Evolutionary conservation across 2,797 vertebrate genomes (phyloP).

Genomic region (Molothrus aeneus): DNA sequence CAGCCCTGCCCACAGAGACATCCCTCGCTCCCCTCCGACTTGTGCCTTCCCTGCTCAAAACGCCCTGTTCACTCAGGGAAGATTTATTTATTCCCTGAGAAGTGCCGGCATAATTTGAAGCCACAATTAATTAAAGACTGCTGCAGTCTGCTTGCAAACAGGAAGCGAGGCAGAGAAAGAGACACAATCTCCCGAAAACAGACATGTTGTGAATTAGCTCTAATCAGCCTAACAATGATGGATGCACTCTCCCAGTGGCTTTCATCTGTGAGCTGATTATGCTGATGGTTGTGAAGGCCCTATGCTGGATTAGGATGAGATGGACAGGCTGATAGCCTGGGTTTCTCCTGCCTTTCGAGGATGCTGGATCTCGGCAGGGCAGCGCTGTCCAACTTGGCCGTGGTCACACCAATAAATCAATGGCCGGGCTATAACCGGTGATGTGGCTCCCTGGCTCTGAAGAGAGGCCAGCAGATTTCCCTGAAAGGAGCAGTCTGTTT

Average conservation of each 20-base stretch:
- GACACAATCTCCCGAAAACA: not conserved
- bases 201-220: slow-evolving; percentile 43
- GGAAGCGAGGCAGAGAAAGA: slow-evolving; percentile 18
- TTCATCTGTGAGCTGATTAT: slow-evolving; percentile 19
- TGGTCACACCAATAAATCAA: slow-evolving; percentile 59
- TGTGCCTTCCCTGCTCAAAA: not conserved
- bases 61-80: not conserved
- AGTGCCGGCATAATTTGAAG: slow-evolving; percentile 46
- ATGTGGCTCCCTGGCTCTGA: slow-evolving; percentile 51
- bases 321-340: slow-evolving; percentile 44
- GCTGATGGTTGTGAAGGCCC: not conserved
- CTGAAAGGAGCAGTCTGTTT: slow-evolving; percentile 67
- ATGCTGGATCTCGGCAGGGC: slow-evolving; percentile 7
- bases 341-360: slow-evolving; percentile 36
- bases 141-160: slow-evolving; percentile 34
- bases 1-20: accelerated
- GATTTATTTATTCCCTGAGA: slow-evolving; percentile 59
- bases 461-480: slow-evolving; percentile 54
- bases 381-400: slow-evolving; percentile 46
- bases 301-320: not conserved
- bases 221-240: slow-evolving; percentile 33
- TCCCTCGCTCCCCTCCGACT: not conserved
- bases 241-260: slow-evolving; percentile 42
- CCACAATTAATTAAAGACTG: slow-evolving; percentile 53
- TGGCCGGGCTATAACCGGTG: not conserved